Percentiles rank a stretch among this genome's conserved stretches.
phyloP scores from a whole-genome alignment of 1,140 invertebrate species.

The Magallana ariakensis region DNA sequence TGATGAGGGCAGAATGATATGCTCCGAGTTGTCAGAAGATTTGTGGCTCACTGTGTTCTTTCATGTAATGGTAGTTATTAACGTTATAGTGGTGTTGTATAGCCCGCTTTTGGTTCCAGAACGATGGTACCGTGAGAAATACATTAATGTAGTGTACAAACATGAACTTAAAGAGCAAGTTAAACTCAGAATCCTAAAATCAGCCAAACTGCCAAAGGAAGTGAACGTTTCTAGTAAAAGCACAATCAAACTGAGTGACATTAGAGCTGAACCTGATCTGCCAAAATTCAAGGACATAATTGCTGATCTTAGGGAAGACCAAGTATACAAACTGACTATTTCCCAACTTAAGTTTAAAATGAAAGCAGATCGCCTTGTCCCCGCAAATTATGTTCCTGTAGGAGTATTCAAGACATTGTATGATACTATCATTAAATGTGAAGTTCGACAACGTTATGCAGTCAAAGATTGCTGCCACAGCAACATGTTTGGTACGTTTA shows the following conservation, averaged over 20 bases:
- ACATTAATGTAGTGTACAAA: conserved; percentile 33
- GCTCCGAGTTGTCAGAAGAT: conserved; percentile 61
- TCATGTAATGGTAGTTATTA: conserved; percentile 61
- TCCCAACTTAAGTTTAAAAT: conserved; percentile 57
- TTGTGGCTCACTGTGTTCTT: conserved; percentile 63
- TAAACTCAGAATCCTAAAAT: neutral
- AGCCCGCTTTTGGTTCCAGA: conserved; percentile 65
- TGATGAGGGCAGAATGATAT: conserved; percentile 47
- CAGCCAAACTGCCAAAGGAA: neutral
- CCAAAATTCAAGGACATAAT: conserved; percentile 32
- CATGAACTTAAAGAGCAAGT: conserved; percentile 13
- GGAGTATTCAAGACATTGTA: conserved; percentile 61
- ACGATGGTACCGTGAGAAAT: conserved; percentile 56
- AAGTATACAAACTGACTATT: conserved; percentile 48
- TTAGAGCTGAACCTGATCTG: conserved; percentile 44
- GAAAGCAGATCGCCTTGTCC: conserved; percentile 56
- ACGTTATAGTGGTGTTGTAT: conserved; percentile 64
- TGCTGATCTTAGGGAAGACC: conserved; percentile 46
- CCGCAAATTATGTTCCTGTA: conserved; percentile 61
- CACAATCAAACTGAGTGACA: conserved; percentile 54
- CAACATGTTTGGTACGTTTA: conserved; percentile 50
- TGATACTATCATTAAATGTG: conserved; percentile 64
- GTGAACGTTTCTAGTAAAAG: conserved; percentile 37
- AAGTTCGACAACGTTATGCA: conserved; percentile 55
- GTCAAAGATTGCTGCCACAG: conserved; percentile 49